Base-by-base conservation (phyloP, 2,797 vertebrate species). In the Danio tinwini region DNA sequence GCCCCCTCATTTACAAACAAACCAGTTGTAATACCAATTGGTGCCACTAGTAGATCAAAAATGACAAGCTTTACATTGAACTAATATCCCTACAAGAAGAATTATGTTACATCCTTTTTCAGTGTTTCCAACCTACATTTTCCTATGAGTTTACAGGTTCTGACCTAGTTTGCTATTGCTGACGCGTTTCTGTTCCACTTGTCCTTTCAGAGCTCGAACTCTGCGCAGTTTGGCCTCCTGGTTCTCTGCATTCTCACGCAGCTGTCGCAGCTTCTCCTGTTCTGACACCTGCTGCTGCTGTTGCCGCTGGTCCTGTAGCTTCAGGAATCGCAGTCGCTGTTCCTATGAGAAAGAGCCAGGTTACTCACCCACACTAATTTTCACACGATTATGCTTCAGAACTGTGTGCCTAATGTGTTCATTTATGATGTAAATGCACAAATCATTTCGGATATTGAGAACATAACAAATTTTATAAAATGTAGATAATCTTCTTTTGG, bases 221-320 rank as follows among this genome's bases (percentile, higher is more conserved):
- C 95, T 94, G 21, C 94, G 91, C 8, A 99, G 93, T 78, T 97
- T 98, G 61, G 96, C 94, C 89, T 99, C 97, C 90, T 99, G 97
- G 88, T 92, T 96, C 82, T 96, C 95, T 0, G 96, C 96, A 64
- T 97, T 96, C 76, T 98, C 96, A 53, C 92, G 88, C 12, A 99
- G 92, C 81, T 94, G 88, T 65, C 88, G 94, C 9, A 99, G 94
- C 9, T 94, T 96, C 82, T 98, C 95, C 91, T 97, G 95, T 3
- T 97, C 96, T 0, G 92, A 92, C 14, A 80, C 89, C 75, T 95
- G 95, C 73, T 96, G 96, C 55, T 96, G 96, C 81, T 96, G 96
- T 19, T 94, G 94, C 81, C 97, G 96, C 87, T 98, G 95, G 64
- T 90, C 93, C 80, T 97, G 96, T 87, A 97, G 95, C 83, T 98